Evolutionary conservation across 1,140 invertebrate genomes (phyloP).

Genomic region (Gonioctena quinquepunctata): DNA sequence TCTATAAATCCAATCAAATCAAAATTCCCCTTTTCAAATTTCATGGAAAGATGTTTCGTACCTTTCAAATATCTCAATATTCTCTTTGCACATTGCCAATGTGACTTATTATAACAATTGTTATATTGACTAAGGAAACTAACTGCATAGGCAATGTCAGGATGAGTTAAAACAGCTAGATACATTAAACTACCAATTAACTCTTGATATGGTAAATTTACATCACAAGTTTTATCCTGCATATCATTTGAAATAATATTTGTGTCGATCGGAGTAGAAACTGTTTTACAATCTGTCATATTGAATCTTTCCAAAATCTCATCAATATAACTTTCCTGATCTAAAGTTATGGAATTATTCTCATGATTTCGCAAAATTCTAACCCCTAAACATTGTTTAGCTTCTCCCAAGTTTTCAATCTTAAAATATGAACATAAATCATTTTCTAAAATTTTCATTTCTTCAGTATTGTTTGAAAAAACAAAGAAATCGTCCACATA

Average conservation of each 20-base stretch:
- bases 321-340: slow-evolving; percentile 19
- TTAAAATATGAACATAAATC: slow-evolving; percentile 33
- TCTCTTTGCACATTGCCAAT: slow-evolving; percentile 55
- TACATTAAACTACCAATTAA: slow-evolving; percentile 56
- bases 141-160: slow-evolving; percentile 54
- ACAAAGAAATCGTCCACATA: slow-evolving; percentile 54
- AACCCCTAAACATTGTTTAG: slow-evolving; percentile 38
- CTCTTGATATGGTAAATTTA: slow-evolving; percentile 45
- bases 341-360: slow-evolving; percentile 15
- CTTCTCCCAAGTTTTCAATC: slow-evolving; percentile 37
- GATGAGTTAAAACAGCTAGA: slow-evolving; percentile 53
- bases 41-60: slow-evolving; percentile 44
- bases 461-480: slow-evolving; percentile 41
- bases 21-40: slow-evolving; percentile 15
- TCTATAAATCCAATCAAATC: slow-evolving; percentile 52
- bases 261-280: slow-evolving; percentile 7
- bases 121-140: slow-evolving; percentile 49
- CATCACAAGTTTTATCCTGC: slow-evolving; percentile 41
- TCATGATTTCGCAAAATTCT: slow-evolving; percentile 14
- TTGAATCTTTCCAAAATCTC: slow-evolving; percentile 3
- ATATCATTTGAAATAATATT: slow-evolving; percentile 15
- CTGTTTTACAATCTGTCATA: slow-evolving; percentile 12
- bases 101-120: slow-evolving; percentile 50
- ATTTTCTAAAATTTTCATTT: slow-evolving; percentile 30
- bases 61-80: slow-evolving; percentile 52